These are phyloP conservation scores for Plestiodon gilberti DNA, from an alignment of 2,113 vertebrate species.

Conservation along the genomic window DNA sequence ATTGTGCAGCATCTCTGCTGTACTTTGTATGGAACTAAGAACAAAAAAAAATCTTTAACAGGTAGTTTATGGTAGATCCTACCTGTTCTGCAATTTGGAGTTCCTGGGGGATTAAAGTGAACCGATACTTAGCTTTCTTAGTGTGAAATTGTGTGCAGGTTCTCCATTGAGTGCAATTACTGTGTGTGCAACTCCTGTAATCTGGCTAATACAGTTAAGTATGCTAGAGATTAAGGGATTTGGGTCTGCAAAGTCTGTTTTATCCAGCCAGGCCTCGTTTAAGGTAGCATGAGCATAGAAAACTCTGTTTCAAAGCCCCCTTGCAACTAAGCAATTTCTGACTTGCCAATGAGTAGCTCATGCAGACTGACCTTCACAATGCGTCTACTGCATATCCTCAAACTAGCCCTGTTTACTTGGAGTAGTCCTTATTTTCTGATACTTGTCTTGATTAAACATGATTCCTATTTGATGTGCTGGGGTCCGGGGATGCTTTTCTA, in stretches of 20 bases:
- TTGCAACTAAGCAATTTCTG: neutral
- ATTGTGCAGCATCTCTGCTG: too few species aligned
- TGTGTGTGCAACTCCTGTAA: conserved; percentile 53
- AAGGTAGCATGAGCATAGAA: conserved; percentile 2
- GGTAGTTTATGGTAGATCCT: neutral
- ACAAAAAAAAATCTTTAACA: neutral
- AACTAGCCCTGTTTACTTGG: neutral
- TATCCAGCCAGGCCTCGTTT: conserved; percentile 33
- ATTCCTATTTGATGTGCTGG: too few species aligned
- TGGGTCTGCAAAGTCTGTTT: conserved; percentile 49
- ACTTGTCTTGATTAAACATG: too few species aligned
- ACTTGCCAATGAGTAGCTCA: neutral
- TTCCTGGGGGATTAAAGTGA: conserved; percentile 41
- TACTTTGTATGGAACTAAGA: neutral
- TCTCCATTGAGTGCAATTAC: conserved; percentile 54
- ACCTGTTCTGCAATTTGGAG: conserved; percentile 2
- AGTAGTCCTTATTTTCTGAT: neutral
- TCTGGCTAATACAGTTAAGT: conserved; percentile 66
- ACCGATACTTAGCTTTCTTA: conserved; percentile 9
- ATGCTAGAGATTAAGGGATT: conserved; percentile 68
- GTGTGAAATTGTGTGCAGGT: conserved; percentile 33
- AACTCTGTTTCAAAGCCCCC: neutral
- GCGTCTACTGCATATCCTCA: neutral
- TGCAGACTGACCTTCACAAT: fast-evolving
- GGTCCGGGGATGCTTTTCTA: too few species aligned